These are phyloP conservation scores for Halocaridina rubra DNA, from an alignment of 2,888 invertebrate genomes.

Conservation along the genomic window DNA sequence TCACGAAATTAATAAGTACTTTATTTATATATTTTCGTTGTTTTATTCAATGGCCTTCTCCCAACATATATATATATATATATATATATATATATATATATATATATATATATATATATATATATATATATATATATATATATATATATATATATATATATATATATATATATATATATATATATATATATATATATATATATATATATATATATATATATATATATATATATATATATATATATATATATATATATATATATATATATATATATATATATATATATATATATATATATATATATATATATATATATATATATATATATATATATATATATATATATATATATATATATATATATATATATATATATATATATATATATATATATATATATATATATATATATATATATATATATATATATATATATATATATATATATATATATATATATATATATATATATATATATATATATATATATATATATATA, in stretches of 20 bases:
- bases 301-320: not conserved
- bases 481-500: not conserved
- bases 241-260: not conserved
- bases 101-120: not conserved
- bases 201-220: not conserved
- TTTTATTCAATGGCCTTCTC: not conserved
- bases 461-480: not conserved
- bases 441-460: not conserved
- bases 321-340: not conserved
- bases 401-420: not conserved
- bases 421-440: not conserved
- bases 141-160: not conserved
- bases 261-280: not conserved
- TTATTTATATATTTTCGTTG: not conserved
- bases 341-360: not conserved
- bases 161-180: not conserved
- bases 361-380: not conserved
- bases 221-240: not conserved
- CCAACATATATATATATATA: not conserved
- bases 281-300: not conserved
- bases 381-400: not conserved
- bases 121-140: not conserved
- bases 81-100: not conserved
- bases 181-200: not conserved
- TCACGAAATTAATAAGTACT: too few species aligned